Base-by-base conservation (phyloP, 1,140 invertebrate genomes). In the Heliothis virescens region DNA sequence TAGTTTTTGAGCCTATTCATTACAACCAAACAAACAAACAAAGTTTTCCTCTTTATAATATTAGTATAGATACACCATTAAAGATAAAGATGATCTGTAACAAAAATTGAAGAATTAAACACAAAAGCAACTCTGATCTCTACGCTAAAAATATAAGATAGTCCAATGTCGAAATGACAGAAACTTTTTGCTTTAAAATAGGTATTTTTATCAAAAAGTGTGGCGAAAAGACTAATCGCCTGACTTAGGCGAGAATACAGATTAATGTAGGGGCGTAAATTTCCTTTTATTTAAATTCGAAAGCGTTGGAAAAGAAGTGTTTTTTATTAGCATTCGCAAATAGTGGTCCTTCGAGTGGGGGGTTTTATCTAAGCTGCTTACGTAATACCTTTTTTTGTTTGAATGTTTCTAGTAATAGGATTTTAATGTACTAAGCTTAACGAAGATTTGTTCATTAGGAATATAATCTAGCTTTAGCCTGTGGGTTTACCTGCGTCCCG, bases 231-330 rank as follows among this genome's bases (percentile, higher is more conserved):
- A 86, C 80, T 86, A 84, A 86, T 84, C 81, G 79, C 11, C 18
- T 11, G 57, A 72, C 73, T 84, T 82, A 83, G 83, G 62, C 41
- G 65, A 13, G 83, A 84, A 84, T 86, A 81, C 79, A 81, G 83
- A 86, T 84, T 82, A 86, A 86, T 84, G 83, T 73, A 29, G 47
- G 34, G 11, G 26, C 65, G 80, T 81, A 81, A 84, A 80, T 84
- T 82, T 73, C 55, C 63, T 79, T 82, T 86, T 84, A 76, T 76
- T 76, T 76, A 76, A 76, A 76, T 76, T 65, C 59, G 74, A 76
- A 76, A 76, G 15, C 41, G 13, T 52, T 47, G 50, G 21, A 65
- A 75, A 76, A 79, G 67, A 72, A 63, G 34, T 48, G 55, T 69
- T 82, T 65, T 73, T 77, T 77, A 74, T 79, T 34, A 57, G 55